Base-by-base conservation (phyloP, 2,888 invertebrate genomes). In the Amiota mariae region DNA sequence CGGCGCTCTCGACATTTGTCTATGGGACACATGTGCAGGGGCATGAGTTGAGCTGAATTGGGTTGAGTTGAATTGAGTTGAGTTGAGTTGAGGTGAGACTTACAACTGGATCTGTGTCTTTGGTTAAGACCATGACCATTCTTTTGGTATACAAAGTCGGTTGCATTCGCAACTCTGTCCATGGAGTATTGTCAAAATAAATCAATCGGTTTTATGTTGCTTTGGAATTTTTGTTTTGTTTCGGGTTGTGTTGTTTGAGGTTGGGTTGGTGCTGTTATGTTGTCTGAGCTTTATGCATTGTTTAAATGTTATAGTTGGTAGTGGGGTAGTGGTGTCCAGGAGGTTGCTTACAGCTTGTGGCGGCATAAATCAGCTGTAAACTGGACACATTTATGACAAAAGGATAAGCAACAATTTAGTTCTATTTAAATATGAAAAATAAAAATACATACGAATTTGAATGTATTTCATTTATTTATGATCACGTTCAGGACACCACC, bases 171-270 rank as follows among this genome's bases (percentile, higher is more conserved):
- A 46, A 20, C 71, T 73, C 15, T 51, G 20, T 20, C 68, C 80
- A 79, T 80, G 82, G 82, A 80, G 85, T 81, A 87, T 84, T 87
- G 88, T 87, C 87, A 88, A 87, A 87, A 87, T 87, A 87, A 87
- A 88, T 87, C 88, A 87, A 87, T 88, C 87, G 88, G 88, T 82
- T 88, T 88, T 88, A 87, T 88, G 88, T 84, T 86, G 84, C 78
- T 84, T 82, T 82, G 87, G 85, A 85, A 81, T 87, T 85, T 83
- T 82, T 78, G 79, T 83, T 83, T 85, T 85, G 86, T 79, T 79
- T 67, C 67, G 59, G 71, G 13, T 66, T 63, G 80, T 86, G 80
- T 85, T 77, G 75, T 76, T 76, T 73, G 74, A 49, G 75, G 59
- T 74, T 74, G 54, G 75, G 59, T 74, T 74, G 73, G 70, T 72